Percentiles rank a stretch among this genome's conserved stretches.
Conservation (phyloP, 2,113 vertebrate genomes). For the Egretta garzetta region DNA sequence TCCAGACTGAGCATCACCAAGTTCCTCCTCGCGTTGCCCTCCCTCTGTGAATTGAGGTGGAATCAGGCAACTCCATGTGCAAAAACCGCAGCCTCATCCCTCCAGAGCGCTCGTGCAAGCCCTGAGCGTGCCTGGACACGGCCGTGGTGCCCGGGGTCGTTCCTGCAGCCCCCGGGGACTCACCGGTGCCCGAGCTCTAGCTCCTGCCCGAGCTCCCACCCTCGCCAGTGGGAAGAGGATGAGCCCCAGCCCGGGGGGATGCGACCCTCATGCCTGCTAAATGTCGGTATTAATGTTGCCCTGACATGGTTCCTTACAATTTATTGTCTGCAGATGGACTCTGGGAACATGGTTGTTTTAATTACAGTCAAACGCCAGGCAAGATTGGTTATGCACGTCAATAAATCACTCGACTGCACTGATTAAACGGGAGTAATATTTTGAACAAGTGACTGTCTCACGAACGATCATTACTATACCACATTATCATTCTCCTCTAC, state of each 20-base stretch:
- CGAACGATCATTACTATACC: slow-evolving; percentile 47
- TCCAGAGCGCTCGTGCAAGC: neutral
- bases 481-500: slow-evolving; percentile 62
- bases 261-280: accelerated
- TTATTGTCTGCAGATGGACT: slow-evolving; percentile 40
- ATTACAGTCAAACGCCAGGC: slow-evolving; percentile 31
- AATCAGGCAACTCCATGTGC: too few relatives aligned
- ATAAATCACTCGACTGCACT: slow-evolving; percentile 66
- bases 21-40: neutral
- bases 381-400: slow-evolving; percentile 55
- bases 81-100: neutral
- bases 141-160: accelerated
- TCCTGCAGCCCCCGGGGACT: neutral
- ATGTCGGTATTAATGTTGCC: neutral
- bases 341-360: slow-evolving; percentile 19
- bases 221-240: accelerated
- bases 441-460: slow-evolving; percentile 63
- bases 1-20: neutral
- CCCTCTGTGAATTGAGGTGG: accelerated
- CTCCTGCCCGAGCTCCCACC: accelerated
- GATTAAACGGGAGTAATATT: slow-evolving; percentile 71
- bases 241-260: neutral
- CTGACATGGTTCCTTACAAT: neutral
- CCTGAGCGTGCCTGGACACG: accelerated
- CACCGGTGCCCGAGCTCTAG: neutral